A percentile compares a stretch with the other conserved stretches of the same genome.
phyloP scores from a whole-genome alignment of 2,797 vertebrate genomes.

The Lepilemur ruficaudatus region DNA sequence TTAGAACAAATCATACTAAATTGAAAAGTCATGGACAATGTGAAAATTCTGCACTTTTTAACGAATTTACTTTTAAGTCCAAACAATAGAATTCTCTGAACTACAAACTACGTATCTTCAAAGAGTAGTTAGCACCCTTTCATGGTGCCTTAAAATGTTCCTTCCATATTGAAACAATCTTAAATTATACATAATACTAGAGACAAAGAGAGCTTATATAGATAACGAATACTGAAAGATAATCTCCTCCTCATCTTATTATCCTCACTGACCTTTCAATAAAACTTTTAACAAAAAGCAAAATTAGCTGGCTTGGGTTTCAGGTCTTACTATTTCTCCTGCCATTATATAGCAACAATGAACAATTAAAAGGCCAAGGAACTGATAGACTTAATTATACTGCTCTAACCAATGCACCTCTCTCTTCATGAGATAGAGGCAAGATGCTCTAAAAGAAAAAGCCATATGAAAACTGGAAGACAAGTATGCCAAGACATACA shows the following conservation, averaged over 20 bases:
- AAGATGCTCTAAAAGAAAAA: background rate
- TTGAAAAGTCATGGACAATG: background rate
- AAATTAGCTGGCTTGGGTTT: background rate
- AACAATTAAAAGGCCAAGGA: background rate
- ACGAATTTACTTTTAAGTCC: constrained; percentile 11
- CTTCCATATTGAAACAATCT: background rate
- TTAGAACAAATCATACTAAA: background rate
- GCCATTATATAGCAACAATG: background rate
- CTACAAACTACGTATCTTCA: background rate
- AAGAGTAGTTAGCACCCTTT: background rate
- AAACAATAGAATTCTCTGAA: constrained; percentile 9
- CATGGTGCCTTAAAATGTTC: background rate
- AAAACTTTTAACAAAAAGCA: background rate
- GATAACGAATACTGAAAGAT: background rate
- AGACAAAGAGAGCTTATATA: background rate
- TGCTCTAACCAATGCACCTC: background rate
- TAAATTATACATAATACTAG: background rate
- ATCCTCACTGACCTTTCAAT: background rate
- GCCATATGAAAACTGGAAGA: background rate
- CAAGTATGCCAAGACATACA: too few relatives aligned
- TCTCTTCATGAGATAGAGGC: background rate
- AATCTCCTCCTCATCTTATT: background rate
- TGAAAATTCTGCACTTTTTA: background rate
- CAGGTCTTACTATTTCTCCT: background rate
- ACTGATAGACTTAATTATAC: background rate